Evolutionary conservation across 2,113 vertebrate genomes (phyloP), one percentile per base, ranked within the genome.

Genomic region (Phalacrocorax carbo): DNA sequence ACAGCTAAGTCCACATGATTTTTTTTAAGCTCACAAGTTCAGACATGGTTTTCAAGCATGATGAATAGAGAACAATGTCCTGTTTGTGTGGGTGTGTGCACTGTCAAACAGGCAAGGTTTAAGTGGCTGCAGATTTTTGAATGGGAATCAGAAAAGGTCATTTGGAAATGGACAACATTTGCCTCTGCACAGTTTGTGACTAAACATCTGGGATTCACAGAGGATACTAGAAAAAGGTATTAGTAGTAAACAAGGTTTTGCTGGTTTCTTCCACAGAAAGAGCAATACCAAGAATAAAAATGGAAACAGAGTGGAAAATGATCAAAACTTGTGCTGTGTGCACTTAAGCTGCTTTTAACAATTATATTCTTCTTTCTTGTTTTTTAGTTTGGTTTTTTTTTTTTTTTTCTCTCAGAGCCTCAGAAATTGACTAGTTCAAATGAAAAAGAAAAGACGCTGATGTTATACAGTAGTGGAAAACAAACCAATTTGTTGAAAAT

Each of bases 401-500:
- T 40, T n/a, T 42, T 22, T 19, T 44, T 15, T 36, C 60, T 48
- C 70, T 69, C 79, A 54, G 48, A 79, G 40, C 52, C 49, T 81
- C 69, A 82, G 60, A 88, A 92, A 93, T 48, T 52, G 61, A 60
- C 76, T 93, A 58, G 57, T 85, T 93, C 71, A 93, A 93, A 89
- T 55, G 82, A 83, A 87, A 88, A 77, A 42, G 76, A 76, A 52
- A 90, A 91, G 88, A 81, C 5, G 3, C 57, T 52, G 66, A 76
- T 89, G 69, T 80, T 93, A 78, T 69, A 78, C 42, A 55, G 82
- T n/a, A 80, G 84, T 82, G 71, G 68, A 81, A 88, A 95, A 94
- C 86, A 94, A 92, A 70, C 71, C 91, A 90, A 85, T 95, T 95
- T 95, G 52, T 84, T 73, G 82, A 80, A 96, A 91, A 89, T 95